A percentile compares a stretch with the other conserved stretches of the same genome.
These are phyloP conservation scores for Macrobrachium nipponense DNA, from an alignment of 1,140 invertebrate species.

Conservation along the genomic window DNA sequence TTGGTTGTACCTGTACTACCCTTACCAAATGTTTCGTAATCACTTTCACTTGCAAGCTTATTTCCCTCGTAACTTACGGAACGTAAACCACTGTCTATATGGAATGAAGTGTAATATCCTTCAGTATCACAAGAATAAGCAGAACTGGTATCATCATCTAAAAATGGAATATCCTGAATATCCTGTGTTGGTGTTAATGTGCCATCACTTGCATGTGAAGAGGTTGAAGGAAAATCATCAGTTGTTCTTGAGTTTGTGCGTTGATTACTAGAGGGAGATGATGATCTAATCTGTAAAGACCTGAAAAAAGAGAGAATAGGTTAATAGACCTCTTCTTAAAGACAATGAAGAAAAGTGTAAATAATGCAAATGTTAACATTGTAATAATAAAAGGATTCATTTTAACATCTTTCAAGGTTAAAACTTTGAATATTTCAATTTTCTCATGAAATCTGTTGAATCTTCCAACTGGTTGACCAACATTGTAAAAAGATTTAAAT, in stretches of 20 bases:
- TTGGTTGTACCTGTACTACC: conserved; percentile 90
- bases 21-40: conserved; percentile 79
- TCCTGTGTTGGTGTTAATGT: conserved; percentile 85
- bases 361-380: too few species aligned
- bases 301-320: conserved; percentile 31
- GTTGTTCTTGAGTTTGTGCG: conserved; percentile 59
- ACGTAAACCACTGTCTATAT: conserved; percentile 93
- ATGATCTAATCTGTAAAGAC: conserved; percentile 54
- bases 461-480: neutral
- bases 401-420: too few species aligned
- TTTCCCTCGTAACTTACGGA: conserved; percentile 61
- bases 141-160: conserved; percentile 90
- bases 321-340: neutral
- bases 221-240: conserved; percentile 80
- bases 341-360: neutral
- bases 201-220: conserved; percentile 86
- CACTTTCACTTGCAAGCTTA: conserved; percentile 48
- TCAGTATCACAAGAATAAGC: conserved; percentile 96
- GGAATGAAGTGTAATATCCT: conserved; percentile 97
- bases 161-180: conserved; percentile 72
- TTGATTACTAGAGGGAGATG: conserved; percentile 61
- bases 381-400: too few species aligned
- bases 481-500: neutral
- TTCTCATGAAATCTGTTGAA: neutral
- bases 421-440: too few species aligned